phyloP scores from a whole-genome alignment of 2,888 invertebrate species.

The Alloplasta piceator region DNA sequence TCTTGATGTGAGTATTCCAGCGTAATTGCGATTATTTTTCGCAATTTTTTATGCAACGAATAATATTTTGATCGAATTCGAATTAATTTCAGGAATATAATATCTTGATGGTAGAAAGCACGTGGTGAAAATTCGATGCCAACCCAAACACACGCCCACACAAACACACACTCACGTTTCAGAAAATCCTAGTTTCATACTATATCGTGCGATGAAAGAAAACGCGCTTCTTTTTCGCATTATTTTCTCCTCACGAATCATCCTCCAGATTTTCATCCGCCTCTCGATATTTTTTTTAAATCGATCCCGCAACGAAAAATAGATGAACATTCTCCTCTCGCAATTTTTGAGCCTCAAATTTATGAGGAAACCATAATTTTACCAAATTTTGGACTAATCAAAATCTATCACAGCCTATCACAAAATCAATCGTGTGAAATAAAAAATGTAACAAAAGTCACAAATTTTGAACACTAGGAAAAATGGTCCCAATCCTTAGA shows the following conservation, averaged over 20 bases:
- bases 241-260: conserved; percentile 11
- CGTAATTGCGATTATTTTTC: conserved; percentile 5
- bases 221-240: conserved; percentile 45
- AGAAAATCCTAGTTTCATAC: conserved; percentile 66
- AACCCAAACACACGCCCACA: conserved; percentile 78
- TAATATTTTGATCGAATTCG: neutral
- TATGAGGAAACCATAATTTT: too few species aligned
- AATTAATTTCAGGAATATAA: neutral
- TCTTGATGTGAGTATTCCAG: conserved; percentile 18
- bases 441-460: too few species aligned
- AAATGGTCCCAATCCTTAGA: too few species aligned
- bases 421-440: too few species aligned
- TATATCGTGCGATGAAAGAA: conserved; percentile 52
- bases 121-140: conserved; percentile 69
- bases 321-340: too few species aligned
- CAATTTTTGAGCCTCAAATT: too few species aligned
- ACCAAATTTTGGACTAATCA: too few species aligned
- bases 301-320: too few species aligned
- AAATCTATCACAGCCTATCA: too few species aligned
- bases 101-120: conserved; percentile 64
- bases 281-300: neutral
- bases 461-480: too few species aligned
- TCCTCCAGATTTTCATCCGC: conserved; percentile 2
- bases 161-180: conserved; percentile 77
- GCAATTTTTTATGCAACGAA: neutral